phyloP scores from a whole-genome alignment of 2,888 invertebrate species.

The Leucania comma region DNA sequence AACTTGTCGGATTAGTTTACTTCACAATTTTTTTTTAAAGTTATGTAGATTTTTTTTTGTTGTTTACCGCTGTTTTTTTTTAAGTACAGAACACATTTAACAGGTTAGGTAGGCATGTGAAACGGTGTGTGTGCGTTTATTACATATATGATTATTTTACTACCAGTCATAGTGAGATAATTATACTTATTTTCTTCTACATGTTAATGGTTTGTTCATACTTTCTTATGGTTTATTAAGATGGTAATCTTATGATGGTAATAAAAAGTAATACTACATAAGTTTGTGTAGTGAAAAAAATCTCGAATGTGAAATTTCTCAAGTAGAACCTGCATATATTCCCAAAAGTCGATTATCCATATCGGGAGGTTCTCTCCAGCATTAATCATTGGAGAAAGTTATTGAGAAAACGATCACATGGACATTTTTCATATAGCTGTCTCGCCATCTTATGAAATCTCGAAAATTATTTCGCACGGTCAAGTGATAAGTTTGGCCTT shows the following conservation, averaged over 20 bases:
- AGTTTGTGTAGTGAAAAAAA: slow-evolving; percentile 13
- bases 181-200: not conserved
- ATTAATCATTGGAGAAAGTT: slow-evolving; percentile 60
- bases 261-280: slow-evolving; percentile 8
- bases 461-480: slow-evolving; percentile 23
- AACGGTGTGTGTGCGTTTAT: not conserved
- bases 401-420: slow-evolving; percentile 44
- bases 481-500: slow-evolving; percentile 13
- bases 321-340: slow-evolving; percentile 21
- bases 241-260: slow-evolving; percentile 35
- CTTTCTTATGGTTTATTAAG: slow-evolving; percentile 1
- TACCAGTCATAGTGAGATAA: not conserved
- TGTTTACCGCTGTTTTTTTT: slow-evolving; percentile 4
- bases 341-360: slow-evolving; percentile 57
- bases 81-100: not conserved
- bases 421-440: slow-evolving; percentile 29
- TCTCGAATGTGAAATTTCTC: slow-evolving; percentile 40
- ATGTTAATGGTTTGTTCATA: slow-evolving; percentile 10
- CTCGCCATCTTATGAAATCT: slow-evolving; percentile 20
- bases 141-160: not conserved
- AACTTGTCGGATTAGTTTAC: slow-evolving; percentile 13
- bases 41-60: slow-evolving; percentile 17
- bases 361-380: slow-evolving; percentile 32
- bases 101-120: not conserved
- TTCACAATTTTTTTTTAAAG: slow-evolving; percentile 11